Base-by-base conservation (phyloP, 2,888 invertebrate genomes). In the Smittia sp. region DNA sequence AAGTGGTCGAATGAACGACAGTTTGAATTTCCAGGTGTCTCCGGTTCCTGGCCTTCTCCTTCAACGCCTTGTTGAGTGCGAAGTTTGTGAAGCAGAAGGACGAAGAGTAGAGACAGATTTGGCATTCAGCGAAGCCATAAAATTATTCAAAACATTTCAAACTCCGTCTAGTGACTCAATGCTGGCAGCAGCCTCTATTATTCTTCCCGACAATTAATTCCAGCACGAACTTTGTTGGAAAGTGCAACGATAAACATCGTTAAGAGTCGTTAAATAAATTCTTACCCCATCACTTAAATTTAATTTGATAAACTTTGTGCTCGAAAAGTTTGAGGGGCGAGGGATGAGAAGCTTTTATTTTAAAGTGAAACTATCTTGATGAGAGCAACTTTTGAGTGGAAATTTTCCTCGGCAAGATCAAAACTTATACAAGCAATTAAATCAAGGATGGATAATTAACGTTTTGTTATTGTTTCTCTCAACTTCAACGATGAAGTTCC, bases 221-320 rank as follows among this genome's bases (percentile, higher is more conserved):
- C 6, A 46, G 11, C 46, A 46, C 4, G n/a, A 46, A 46, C 9
- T 46, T 46, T n/a, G n/a, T 46, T 46, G 4, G 13, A n/a, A 58
- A 58, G 22, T 58, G 58, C 58, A 58, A 58, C 22, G 13, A 58
- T 58, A 58, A 58, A 58, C 58, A 58, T 58, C 58, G 22, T 58
- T 58, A 58, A 58, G 18, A 58, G 58, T 58, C 58, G n/a, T 58
- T 58, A 58, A 58, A 22, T 58, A 58, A 58, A 22, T 58, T 18
- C 22, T 58, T n/a, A 22, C 18, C 58, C 58, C 58, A 3, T 58
- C 58, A 22, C 6, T 58, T 58, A 20, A 58, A 58, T 58, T 58
- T 3, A 58, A 58, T 58, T 58, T 58, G 58, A 58, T 22, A 15
- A 46, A 46, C 46, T 46, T 46, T 46, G 2, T 32, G 32, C n/a